Evolutionary conservation across 2,888 invertebrate genomes (phyloP).

Genomic region (Tipula lateralis): DNA sequence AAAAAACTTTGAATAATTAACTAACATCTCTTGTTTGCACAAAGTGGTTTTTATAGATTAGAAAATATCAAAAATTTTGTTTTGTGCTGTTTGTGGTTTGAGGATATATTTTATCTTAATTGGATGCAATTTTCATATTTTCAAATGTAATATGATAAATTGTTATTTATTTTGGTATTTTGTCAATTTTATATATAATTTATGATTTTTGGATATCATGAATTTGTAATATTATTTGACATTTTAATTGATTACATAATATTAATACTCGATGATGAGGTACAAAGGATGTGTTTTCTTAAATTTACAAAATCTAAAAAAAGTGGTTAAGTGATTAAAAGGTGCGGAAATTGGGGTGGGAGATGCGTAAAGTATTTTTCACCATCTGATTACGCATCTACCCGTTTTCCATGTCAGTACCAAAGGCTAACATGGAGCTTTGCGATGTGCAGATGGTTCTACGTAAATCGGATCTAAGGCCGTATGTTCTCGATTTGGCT

Average conservation of each 20-base stretch:
- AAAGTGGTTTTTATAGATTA: conserved; percentile 15
- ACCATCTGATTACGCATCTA: no score
- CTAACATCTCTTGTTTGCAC: not conserved
- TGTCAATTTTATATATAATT: not conserved
- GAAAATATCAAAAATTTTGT: not conserved
- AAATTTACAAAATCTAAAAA: no score
- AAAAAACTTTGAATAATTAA: not conserved
- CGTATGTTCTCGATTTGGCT: no score
- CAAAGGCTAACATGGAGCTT: no score
- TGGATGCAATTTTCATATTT: conserved; percentile 24
- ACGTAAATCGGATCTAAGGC: no score
- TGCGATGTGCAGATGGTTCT: no score
- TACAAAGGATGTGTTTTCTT: no score
- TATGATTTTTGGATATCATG: not conserved
- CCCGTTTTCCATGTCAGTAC: no score
- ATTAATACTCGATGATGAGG: no score
- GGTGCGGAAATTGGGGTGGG: no score
- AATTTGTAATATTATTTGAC: not conserved
- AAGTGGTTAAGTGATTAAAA: no score
- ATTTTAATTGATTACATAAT: not conserved
- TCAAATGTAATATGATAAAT: not conserved
- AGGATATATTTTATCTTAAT: not conserved
- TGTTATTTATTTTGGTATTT: not conserved
- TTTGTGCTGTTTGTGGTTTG: not conserved
- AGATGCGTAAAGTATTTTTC: no score